Evolutionary conservation across 2,113 vertebrate genomes (phyloP).

Genomic region (Lophochroa leadbeateri): DNA sequence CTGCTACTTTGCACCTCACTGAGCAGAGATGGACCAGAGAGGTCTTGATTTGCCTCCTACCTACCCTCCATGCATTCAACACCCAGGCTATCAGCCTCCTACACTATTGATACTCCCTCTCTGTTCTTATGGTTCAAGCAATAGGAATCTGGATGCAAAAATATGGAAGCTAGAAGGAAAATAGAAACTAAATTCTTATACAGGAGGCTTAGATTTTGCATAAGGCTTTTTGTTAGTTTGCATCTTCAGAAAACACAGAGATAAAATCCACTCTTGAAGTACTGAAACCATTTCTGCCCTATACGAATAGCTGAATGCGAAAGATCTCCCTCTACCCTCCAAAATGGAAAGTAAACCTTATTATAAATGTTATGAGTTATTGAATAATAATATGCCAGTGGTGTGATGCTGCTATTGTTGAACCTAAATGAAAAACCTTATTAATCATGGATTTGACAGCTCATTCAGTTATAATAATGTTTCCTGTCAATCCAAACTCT

Average conservation of each 20-base stretch:
- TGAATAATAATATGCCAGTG: slow-evolving; percentile 51
- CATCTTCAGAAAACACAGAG: neutral
- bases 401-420: slow-evolving; percentile 58
- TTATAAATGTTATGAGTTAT: slow-evolving; percentile 18
- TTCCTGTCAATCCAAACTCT: slow-evolving; percentile 61
- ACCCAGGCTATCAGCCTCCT: neutral
- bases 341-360: slow-evolving; percentile 8
- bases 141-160: neutral
- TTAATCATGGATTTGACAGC: slow-evolving; percentile 76
- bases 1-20: neutral
- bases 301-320: neutral
- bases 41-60: neutral
- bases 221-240: neutral
- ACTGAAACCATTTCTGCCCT: slow-evolving; percentile 12
- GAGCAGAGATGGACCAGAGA: neutral
- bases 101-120: neutral
- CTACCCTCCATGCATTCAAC: neutral
- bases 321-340: neutral
- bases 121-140: neutral
- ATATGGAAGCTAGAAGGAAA: neutral
- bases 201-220: neutral
- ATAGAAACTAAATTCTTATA: neutral
- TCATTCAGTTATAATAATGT: slow-evolving; percentile 66
- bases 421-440: slow-evolving; percentile 68
- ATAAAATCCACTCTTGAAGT: slow-evolving; percentile 25